Evolutionary conservation across 2,113 vertebrate species (phyloP).

Genomic region (Oxyruncus cristatus): DNA sequence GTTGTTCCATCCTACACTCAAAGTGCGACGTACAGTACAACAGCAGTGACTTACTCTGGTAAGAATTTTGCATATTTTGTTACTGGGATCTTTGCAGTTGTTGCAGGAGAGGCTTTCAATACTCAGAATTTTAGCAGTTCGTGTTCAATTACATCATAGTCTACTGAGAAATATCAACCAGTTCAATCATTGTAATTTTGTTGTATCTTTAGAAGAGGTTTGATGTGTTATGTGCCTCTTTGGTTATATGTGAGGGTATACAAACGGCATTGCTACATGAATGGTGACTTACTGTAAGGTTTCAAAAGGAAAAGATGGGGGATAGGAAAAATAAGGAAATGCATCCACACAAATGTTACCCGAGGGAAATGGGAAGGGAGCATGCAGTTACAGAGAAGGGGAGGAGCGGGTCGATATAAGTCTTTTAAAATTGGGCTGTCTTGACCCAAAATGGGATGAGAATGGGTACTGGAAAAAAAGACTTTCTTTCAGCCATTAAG

Average conservation of each 20-base stretch:
- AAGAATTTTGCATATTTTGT: slow-evolving; percentile 34
- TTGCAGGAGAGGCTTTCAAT: background rate
- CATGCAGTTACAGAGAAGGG: background rate
- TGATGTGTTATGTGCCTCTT: background rate
- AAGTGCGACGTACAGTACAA: slow-evolving; percentile 96
- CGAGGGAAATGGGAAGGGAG: background rate
- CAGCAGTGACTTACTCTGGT: slow-evolving; percentile 96
- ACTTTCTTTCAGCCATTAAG: background rate
- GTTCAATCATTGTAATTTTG: background rate
- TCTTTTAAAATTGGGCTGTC: background rate
- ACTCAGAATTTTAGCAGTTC: background rate
- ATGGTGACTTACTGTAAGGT: background rate
- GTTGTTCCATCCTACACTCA: slow-evolving; percentile 97
- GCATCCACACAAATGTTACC: background rate
- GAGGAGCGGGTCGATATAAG: background rate
- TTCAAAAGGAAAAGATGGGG: background rate
- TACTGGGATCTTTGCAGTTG: background rate
- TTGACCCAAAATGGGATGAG: background rate
- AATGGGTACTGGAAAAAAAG: background rate
- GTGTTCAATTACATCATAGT: rapidly evolving
- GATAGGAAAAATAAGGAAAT: background rate
- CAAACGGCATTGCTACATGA: background rate
- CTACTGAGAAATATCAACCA: background rate
- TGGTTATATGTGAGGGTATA: background rate
- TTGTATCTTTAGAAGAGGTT: background rate